Conservation (phyloP, 2,797 vertebrate species). For the Paramormyrops hopkinsi region DNA sequence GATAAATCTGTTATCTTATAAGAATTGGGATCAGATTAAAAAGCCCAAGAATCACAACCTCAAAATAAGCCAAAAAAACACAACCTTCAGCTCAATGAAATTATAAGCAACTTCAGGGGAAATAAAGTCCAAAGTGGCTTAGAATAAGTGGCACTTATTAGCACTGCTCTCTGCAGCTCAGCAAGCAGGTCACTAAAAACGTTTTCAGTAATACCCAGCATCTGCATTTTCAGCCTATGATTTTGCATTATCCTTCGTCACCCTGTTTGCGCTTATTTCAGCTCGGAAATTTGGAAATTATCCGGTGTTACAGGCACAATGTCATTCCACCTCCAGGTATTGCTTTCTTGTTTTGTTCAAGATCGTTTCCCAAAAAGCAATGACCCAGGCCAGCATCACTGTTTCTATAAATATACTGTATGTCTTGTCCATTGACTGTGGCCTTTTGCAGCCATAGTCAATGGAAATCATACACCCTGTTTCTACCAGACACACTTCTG, state of each 20-base stretch:
- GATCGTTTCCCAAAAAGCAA: not conserved
- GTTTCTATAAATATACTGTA: not conserved
- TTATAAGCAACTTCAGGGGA: not conserved
- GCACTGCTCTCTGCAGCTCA: too few species aligned
- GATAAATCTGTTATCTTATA: not conserved
- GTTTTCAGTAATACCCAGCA: not conserved
- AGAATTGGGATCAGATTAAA: not conserved
- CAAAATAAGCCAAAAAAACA: not conserved
- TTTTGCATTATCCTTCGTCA: not conserved
- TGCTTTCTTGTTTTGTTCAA: not conserved
- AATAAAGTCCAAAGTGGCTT: too few species aligned
- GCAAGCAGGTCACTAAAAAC: not conserved
- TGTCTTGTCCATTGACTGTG: not conserved
- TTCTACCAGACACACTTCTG: not conserved
- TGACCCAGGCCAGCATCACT: not conserved
- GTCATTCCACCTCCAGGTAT: not conserved
- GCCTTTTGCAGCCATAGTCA: not conserved
- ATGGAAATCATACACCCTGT: not conserved
- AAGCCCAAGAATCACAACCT: not conserved
- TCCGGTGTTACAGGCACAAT: not conserved
- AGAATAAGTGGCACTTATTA: not conserved
- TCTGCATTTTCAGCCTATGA: not conserved
- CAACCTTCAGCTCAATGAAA: not conserved
- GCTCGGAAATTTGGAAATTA: not conserved
- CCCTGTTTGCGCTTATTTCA: not conserved